Base-by-base conservation (phyloP, 2,113 vertebrate genomes). In the Cephalopterus ornatus region DNA sequence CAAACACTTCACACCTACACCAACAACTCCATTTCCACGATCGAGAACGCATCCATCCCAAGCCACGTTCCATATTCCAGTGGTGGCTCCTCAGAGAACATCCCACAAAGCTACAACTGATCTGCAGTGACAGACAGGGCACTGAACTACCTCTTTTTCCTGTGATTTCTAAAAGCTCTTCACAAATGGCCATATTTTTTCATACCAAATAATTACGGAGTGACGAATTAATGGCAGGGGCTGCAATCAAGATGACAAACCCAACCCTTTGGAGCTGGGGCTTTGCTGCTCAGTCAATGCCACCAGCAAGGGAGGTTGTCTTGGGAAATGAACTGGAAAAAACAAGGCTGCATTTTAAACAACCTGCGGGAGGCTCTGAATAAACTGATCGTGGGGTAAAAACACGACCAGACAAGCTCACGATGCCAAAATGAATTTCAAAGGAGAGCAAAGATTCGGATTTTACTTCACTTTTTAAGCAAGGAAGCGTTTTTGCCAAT, bases 271-370 rank as follows among this genome's bases (percentile, higher is more conserved):
- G 4, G 4, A 1, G 19, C 56, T 21, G 65, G 23, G 49, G 88
- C 66, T 58, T 26, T 2, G 14, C 46, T 41, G 22, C 53, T 37
- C 15, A 12, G 49, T 24, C 75, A 41, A 35, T 14, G 5, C 65
- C 8, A n/a, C 0, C n/a, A 85, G 68, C 18, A 11, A 65, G 61
- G 3, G 4, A 59, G 32, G 65, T 21, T 77, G 49, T 63, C 80
- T 39, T 4, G 33, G 55, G 8, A 78, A 95, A 92, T 61, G 75
- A 92, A 33, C 44, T 86, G 88, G 85, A 86, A 89, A 89, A 85
- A 82, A 47, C 55, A 49, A 49, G 61, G 62, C 71, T 70, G 92
- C 59, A 46, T 78, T 89, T 93, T 49, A 82, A 74, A 50, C 55
- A 83, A 39, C 28, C 44, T 61, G 8, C 81, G 50, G 2, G 30